Base-by-base conservation (phyloP, 1,140 invertebrate species). In the Drosophila malerkotliana region DNA sequence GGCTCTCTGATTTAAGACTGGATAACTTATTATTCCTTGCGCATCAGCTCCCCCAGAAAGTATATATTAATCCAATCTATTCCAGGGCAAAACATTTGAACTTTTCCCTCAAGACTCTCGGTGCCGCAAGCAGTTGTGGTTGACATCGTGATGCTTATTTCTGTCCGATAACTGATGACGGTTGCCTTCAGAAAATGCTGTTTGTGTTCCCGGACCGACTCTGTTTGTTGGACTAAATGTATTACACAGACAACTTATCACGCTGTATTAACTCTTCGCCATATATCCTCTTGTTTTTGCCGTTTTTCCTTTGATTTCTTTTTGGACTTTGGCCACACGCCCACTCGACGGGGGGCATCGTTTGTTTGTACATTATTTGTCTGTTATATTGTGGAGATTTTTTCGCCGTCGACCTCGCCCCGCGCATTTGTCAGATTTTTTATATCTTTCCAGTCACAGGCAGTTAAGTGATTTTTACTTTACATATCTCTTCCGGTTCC, bases 221-320 rank as follows among this genome's bases (percentile, higher is more conserved):
- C 59, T 76, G 79, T 52, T 63, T 60, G 49, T 21, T 32, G 32
- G 34, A 63, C 54, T 81, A 62, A 77, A 77, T 71, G 77, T 68
- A 69, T 67, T 41, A 81, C 69, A 63, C 64, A 63, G 71, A 68
- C 74, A 72, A 82, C 78, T 68, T 82, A 82, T 77, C 79, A 78
- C 66, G 82, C 63, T 82, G 59, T 76, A 68, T 72, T 75, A 87
- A 75, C 61, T 73, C 51, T 41, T 48, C 34, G 9, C 56, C 47
- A 55, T 51, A 77, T 59, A 9, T 72, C 55, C 41, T 49, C 28
- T 32, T 37, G 10, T 44, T 57, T 15, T 39, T 18, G 26, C 45
- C n/a, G 14, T 26, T 32, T 60, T 37, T 30, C 24, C 30, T 12
- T 44, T 55, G 44, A 55, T 52, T 74, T 58, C 49, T 44, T 39